These are phyloP conservation scores for Helogale parvula DNA, from an alignment of 2,113 vertebrate species.

Conservation along the genomic window DNA sequence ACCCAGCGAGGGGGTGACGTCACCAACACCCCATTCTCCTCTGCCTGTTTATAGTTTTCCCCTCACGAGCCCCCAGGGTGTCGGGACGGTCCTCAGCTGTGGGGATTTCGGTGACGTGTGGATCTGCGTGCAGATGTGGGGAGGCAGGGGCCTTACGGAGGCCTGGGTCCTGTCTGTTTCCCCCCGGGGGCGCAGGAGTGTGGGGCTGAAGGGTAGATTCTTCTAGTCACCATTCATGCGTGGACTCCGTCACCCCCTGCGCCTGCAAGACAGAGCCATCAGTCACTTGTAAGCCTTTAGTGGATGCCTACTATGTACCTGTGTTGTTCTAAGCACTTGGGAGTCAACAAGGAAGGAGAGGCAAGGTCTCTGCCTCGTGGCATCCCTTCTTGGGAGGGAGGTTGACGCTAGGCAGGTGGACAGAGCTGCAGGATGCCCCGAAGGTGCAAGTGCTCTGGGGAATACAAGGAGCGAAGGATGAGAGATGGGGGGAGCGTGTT, in stretches of 20 bases:
- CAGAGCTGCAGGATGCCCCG: not conserved
- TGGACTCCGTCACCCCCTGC: not conserved
- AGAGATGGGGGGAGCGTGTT: not conserved
- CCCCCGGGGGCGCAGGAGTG: not conserved
- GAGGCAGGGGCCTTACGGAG: rapidly evolving
- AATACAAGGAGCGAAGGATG: rapidly evolving
- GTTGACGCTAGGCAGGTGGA: not conserved
- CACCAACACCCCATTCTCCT: slow-evolving; percentile 56
- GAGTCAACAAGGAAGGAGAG: not conserved
- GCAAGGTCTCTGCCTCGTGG: not conserved
- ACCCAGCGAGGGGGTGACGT: not conserved
- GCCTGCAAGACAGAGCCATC: not conserved
- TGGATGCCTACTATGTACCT: not conserved
- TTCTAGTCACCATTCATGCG: too few relatives aligned
- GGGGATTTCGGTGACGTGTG: not conserved
- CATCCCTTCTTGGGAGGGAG: not conserved
- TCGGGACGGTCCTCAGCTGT: not conserved
- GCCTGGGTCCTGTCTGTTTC: not conserved
- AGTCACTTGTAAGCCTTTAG: not conserved
- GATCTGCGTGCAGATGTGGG: not conserved
- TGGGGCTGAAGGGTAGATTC: not conserved
- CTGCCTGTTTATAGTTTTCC: not conserved
- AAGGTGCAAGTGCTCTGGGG: not conserved
- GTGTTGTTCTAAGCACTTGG: not conserved
- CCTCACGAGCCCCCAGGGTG: not conserved